Evolutionary conservation across 2,113 vertebrate species (phyloP).

Genomic region (Isurus oxyrinchus): DNA sequence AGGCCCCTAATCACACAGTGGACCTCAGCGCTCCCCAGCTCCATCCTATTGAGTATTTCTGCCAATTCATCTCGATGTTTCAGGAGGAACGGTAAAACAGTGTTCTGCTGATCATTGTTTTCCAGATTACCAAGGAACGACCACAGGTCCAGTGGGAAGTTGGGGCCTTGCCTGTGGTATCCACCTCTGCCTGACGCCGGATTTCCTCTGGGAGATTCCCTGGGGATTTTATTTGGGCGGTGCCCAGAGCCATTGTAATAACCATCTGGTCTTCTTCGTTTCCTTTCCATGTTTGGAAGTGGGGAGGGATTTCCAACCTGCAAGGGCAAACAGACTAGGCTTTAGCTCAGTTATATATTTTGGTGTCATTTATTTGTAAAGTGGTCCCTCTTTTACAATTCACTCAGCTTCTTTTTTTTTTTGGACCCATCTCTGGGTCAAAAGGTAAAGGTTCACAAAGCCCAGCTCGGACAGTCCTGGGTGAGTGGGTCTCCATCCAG

Average conservation of each 20-base stretch:
- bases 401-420: neutral
- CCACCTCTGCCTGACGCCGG: neutral
- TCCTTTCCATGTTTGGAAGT: neutral
- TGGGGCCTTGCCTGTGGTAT: neutral
- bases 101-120: neutral
- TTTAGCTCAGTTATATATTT: neutral
- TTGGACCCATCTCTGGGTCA: neutral
- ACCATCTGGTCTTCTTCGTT: too few relatives aligned
- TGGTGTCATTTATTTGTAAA: neutral
- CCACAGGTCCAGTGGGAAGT: neutral
- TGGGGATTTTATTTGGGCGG: too few relatives aligned
- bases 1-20: neutral
- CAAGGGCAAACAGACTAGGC: neutral
- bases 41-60: rapidly evolving
- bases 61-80: neutral
- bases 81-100: neutral
- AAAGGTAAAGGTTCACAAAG: neutral
- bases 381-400: neutral
- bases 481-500: neutral
- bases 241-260: too few relatives aligned
- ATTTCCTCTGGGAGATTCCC: neutral
- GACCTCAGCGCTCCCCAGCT: neutral
- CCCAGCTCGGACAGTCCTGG: too few relatives aligned
- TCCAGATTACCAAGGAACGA: neutral
- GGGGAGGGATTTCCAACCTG: neutral